Evolutionary conservation across 2,888 invertebrate genomes (phyloP).

Genomic region (Lydus trimaculatus): DNA sequence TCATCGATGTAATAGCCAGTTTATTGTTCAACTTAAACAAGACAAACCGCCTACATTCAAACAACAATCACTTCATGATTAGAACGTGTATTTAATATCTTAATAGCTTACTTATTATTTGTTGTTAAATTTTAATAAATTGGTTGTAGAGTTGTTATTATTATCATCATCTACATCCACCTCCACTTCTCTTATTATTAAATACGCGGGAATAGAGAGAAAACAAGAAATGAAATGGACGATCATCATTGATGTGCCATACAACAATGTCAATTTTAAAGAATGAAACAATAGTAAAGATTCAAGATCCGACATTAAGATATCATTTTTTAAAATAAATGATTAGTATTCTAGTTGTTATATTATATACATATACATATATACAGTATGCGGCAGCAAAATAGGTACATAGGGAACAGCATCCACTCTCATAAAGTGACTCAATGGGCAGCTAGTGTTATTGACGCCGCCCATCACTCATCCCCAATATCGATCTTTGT

Average conservation of each 20-base stretch:
- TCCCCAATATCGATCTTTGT: too few relatives aligned
- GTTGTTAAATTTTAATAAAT: not conserved
- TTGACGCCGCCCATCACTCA: too few relatives aligned
- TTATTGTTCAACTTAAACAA: slow-evolving; percentile 5
- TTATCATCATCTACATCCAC: not conserved
- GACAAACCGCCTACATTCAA: slow-evolving; percentile 10
- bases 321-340: not conserved
- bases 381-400: too few relatives aligned
- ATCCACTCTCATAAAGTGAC: too few relatives aligned
- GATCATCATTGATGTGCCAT: not conserved
- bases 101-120: not conserved
- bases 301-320: slow-evolving; percentile 6
- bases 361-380: not conserved
- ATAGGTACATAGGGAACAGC: too few relatives aligned
- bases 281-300: slow-evolving; percentile 10
- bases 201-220: not conserved
- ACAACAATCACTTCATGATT: not conserved
- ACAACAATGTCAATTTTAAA: slow-evolving; percentile 6
- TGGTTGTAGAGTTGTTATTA: not conserved
- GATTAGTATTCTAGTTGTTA: not conserved
- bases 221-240: not conserved
- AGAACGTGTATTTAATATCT: not conserved
- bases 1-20: slow-evolving; percentile 5
- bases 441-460: too few relatives aligned
- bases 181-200: too few relatives aligned